Evolutionary conservation across 2,113 vertebrate species (phyloP), one percentile per base, ranked within the genome.

Genomic region (Nestor notabilis): DNA sequence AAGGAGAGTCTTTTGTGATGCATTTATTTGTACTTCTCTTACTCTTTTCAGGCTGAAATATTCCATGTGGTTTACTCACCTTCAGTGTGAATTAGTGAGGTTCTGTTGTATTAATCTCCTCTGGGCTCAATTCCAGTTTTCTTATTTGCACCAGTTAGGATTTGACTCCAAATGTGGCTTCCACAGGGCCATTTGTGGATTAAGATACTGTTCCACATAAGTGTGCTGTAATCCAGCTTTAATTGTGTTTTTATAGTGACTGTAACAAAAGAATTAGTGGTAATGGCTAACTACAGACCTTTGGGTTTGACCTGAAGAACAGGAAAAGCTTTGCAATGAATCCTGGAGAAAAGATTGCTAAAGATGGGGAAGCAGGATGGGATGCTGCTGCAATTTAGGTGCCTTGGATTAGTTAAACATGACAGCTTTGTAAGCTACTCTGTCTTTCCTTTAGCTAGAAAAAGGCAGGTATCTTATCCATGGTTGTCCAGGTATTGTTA

Each of bases 231-330:
- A 97, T 96, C 94, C 94, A 85, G 56, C 49, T 87, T 82, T 96
- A 95, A 95, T 89, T 96, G 92, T 93, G 84, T 76, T 95, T 94
- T 94, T 89, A 95, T 79, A 89, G 72, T 41, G 92, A 79, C 61
- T 93, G 86, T 93, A 94, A 95, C 96, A 97, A 97, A 97, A 95
- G 92, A 82, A 56, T 91, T 79, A 79, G 56, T 1, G 9, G 65
- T 79, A 68, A 83, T 95, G 94, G 80, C 69, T 89, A 85, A 68
- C 61, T 52, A 23, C 7, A 68, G 95, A 72, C 87, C 87, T 96
- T 68, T 14, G 31, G 25, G 43, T 46, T 69, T 87, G 81, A 94
- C 81, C 81, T 84, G 89, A 89, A 52, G 28, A 72, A 65, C 33
- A 93, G 47, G 27, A 85, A 71, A 76, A 91, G 43, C 89, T 82